Evolutionary conservation across 2,888 invertebrate genomes (phyloP).

Genomic region (Tachina lurida): DNA sequence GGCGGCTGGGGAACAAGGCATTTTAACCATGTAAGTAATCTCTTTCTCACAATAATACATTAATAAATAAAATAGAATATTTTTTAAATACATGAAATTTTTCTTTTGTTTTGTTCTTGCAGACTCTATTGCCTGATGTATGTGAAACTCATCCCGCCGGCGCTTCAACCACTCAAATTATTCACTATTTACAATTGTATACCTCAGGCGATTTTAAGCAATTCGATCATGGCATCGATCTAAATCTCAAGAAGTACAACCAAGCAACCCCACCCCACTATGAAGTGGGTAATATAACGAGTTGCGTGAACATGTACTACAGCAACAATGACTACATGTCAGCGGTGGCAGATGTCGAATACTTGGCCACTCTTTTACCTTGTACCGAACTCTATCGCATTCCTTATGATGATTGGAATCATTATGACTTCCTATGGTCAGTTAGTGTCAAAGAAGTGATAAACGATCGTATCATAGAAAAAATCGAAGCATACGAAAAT

Average conservation of each 20-base stretch:
- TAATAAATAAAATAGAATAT: not conserved
- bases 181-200: conserved; percentile 88
- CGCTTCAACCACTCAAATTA: conserved; percentile 86
- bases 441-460: conserved; percentile 85
- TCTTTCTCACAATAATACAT: conserved; percentile 80
- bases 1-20: conserved; percentile 80
- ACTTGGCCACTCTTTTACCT: conserved; percentile 83
- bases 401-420: conserved; percentile 85
- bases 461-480: conserved; percentile 83
- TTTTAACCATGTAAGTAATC: conserved; percentile 78
- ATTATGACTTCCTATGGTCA: conserved; percentile 88
- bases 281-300: conserved; percentile 84
- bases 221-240: conserved; percentile 84
- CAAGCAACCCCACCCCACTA: conserved; percentile 85
- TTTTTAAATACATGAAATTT: conserved; percentile 75
- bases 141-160: conserved; percentile 88
- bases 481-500: conserved; percentile 76
- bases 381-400: conserved; percentile 84
- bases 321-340: conserved; percentile 88
- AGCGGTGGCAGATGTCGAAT: conserved; percentile 83
- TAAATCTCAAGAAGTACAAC: conserved; percentile 85
- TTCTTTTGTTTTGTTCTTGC: conserved; percentile 75
- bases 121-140: conserved; percentile 88
- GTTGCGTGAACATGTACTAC: conserved; percentile 87
- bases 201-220: conserved; percentile 84